phyloP scores from a whole-genome alignment of 2,797 vertebrate genomes.

The Acrocephalus scirpaceus region DNA sequence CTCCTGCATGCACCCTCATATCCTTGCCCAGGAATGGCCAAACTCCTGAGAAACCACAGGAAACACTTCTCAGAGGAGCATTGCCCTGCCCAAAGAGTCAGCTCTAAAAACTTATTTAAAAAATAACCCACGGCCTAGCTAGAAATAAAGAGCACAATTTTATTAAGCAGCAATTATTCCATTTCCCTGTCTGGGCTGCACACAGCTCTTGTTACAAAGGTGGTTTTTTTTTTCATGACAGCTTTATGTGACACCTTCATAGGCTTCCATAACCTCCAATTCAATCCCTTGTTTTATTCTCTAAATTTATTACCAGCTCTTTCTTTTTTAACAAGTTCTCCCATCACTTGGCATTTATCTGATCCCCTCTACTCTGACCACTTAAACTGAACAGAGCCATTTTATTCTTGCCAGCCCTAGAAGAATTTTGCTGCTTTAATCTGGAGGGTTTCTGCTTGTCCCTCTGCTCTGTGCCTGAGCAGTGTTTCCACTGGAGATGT shows the following conservation, averaged over 20 bases:
- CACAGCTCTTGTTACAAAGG: neutral
- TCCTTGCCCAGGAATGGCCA: neutral
- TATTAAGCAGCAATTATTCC: neutral
- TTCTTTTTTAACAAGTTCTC: neutral
- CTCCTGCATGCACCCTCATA: accelerated
- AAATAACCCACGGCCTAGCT: neutral
- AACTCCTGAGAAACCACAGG: neutral
- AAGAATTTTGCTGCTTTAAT: neutral
- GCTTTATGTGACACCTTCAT: neutral
- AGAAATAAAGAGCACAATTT: neutral
- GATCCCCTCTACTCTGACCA: neutral
- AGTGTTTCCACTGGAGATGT: neutral
- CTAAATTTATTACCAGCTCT: neutral
- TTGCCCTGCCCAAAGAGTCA: neutral
- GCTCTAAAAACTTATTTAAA: neutral
- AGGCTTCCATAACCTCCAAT: neutral
- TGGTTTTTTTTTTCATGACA: accelerated
- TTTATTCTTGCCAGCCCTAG: neutral
- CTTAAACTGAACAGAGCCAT: neutral
- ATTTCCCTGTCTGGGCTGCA: neutral
- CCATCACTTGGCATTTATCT: neutral
- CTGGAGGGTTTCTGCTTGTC: neutral
- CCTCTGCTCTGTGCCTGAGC: neutral
- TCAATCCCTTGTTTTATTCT: neutral
- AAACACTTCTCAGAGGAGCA: neutral